Percentiles rank a stretch among this genome's conserved stretches.
These are phyloP conservation scores for Zapus hudsonius DNA, from an alignment of 2,113 vertebrate species.

Conservation along the genomic window DNA sequence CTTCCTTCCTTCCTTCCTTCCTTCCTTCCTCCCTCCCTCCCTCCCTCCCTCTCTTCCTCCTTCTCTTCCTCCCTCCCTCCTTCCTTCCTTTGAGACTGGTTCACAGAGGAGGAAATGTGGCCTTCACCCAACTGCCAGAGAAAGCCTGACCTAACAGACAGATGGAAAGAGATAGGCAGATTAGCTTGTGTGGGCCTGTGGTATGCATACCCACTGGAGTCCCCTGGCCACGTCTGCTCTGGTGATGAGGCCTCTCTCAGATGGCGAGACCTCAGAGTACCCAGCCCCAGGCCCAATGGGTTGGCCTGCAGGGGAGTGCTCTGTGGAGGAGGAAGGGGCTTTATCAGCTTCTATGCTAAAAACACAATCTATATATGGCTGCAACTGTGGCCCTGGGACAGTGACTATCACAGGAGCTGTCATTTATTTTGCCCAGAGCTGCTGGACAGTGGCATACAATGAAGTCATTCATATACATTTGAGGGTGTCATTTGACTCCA, in stretches of 20 bases:
- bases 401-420: fast-evolving
- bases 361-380: neutral
- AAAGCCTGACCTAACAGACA: fast-evolving
- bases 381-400: fast-evolving
- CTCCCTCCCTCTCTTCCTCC: too few species aligned
- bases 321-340: too few species aligned
- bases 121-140: fast-evolving
- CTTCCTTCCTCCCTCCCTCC: too few species aligned
- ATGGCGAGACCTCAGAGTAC: neutral
- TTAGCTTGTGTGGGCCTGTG: fast-evolving
- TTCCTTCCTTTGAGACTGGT: neutral
- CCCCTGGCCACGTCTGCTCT: fast-evolving
- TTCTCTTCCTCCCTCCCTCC: too few species aligned
- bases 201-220: fast-evolving
- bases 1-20: too few species aligned
- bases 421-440: fast-evolving
- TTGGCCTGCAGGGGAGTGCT: fast-evolving
- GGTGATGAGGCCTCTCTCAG: too few species aligned
- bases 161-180: fast-evolving
- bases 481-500: fast-evolving
- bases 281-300: neutral
- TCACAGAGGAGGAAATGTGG: fast-evolving
- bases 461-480: fast-evolving
- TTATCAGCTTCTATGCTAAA: too few species aligned
- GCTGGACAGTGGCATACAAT: fast-evolving